These are phyloP conservation scores for Pomacea canaliculata DNA, from an alignment of 2,888 invertebrate species.

Conservation along the genomic window DNA sequence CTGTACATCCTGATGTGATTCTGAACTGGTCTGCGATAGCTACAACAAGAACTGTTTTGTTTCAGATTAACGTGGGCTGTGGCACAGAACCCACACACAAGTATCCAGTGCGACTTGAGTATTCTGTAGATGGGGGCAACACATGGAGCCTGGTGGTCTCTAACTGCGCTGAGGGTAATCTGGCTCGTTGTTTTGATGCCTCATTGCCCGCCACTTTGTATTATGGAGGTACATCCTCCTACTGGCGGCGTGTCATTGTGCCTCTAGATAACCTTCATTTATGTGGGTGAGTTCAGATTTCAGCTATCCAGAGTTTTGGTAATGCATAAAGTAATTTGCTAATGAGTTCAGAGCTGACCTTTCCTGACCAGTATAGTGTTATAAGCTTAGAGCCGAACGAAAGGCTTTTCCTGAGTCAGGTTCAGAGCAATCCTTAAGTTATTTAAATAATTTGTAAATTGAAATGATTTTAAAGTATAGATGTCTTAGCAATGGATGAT, in stretches of 20 bases:
- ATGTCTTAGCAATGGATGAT: too few relatives aligned
- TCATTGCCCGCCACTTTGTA: constrained; percentile 63
- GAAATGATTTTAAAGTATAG: too few relatives aligned
- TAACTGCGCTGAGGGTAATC: constrained; percentile 57
- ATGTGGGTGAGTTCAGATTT: constrained; percentile 65
- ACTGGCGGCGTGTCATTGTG: constrained; percentile 67
- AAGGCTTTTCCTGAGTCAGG: too few relatives aligned
- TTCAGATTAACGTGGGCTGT: constrained; percentile 71
- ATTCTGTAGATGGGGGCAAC: constrained; percentile 68
- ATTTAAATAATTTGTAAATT: too few relatives aligned
- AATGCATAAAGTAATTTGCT: not conserved
- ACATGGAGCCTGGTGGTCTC: constrained; percentile 67
- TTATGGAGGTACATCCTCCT: constrained; percentile 65
- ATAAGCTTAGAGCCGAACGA: too few relatives aligned
- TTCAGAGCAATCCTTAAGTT: too few relatives aligned
- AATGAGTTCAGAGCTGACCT: too few relatives aligned
- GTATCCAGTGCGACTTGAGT: constrained; percentile 68
- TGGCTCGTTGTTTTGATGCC: constrained; percentile 61
- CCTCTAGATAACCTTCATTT: constrained; percentile 65
- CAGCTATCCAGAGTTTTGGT: not conserved
- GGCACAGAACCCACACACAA: constrained; percentile 57
- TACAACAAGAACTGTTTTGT: not conserved
- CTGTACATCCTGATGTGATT: too few relatives aligned
- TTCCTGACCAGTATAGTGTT: too few relatives aligned
- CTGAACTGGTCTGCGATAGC: too few relatives aligned